Conservation (phyloP, 1,140 invertebrate genomes). For the Halesus radiatus region DNA sequence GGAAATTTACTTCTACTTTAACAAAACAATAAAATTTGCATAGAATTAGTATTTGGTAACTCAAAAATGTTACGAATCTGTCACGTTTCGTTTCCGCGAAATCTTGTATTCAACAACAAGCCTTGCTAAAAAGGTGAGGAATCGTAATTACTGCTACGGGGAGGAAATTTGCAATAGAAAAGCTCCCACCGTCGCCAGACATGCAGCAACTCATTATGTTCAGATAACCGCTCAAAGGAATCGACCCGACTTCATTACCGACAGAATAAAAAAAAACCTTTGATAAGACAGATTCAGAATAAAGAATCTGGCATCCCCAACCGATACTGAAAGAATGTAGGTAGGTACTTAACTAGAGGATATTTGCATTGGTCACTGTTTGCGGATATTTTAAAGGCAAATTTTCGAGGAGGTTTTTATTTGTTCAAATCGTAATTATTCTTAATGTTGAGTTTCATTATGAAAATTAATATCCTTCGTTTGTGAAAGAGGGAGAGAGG, state of each 20-base stretch:
- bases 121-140: conserved; percentile 14
- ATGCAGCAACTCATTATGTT: conserved; percentile 24
- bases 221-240: conserved; percentile 25
- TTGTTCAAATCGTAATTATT: no score
- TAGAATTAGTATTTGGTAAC: neutral
- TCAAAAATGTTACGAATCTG: no score
- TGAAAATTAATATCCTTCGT: no score
- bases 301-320: neutral
- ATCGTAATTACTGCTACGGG: conserved; percentile 12
- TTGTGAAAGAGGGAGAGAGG: no score
- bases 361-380: no score
- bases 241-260: conserved; percentile 39
- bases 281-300: conserved; percentile 19
- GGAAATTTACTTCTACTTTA: no score
- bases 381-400: no score
- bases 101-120: conserved; percentile 16
- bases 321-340: neutral
- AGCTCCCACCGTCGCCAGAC: neutral
- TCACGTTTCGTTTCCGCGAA: neutral
- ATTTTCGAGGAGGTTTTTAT: no score
- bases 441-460: no score
- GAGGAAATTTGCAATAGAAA: conserved; percentile 23
- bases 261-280: conserved; percentile 41
- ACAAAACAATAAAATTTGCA: neutral
- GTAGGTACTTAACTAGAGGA: no score